phyloP scores from a whole-genome alignment of 2,797 vertebrate species.

The Oreochromis grahami region DNA sequence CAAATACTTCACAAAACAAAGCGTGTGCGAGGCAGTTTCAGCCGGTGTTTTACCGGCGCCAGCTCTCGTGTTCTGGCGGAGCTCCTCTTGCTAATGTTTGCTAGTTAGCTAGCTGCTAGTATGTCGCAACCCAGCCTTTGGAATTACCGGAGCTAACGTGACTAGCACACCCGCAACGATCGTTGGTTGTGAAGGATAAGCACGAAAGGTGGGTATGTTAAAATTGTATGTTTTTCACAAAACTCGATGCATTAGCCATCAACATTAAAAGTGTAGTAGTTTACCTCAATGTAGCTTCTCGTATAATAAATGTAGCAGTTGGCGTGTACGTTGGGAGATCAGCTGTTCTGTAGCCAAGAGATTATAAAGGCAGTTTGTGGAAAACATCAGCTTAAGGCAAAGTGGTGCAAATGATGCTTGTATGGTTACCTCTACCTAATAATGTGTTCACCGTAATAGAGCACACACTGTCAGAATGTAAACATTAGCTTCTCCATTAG shows the following conservation, averaged over 20 bases:
- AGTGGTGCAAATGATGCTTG: not conserved
- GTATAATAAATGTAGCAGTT: not conserved
- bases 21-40: not conserved
- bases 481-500: not conserved
- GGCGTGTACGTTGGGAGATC: not conserved
- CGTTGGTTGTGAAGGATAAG: not conserved
- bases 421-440: not conserved
- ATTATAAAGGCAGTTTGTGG: not conserved
- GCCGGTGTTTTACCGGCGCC: not conserved
- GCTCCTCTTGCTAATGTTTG: not conserved
- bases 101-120: slow-evolving; percentile 21
- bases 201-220: slow-evolving; percentile 46
- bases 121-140: slow-evolving; percentile 59
- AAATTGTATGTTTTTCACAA: fast-evolving
- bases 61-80: not conserved
- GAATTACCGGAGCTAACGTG: slow-evolving; percentile 30
- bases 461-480: not conserved
- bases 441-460: not conserved
- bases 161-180: not conserved
- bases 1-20: not conserved
- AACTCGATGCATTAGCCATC: not conserved
- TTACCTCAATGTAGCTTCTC: not conserved
- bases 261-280: not conserved
- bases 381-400: not conserved
- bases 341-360: not conserved